Base-by-base conservation (phyloP, 2,113 vertebrate species). In the Misgurnus mizolepis region DNA sequence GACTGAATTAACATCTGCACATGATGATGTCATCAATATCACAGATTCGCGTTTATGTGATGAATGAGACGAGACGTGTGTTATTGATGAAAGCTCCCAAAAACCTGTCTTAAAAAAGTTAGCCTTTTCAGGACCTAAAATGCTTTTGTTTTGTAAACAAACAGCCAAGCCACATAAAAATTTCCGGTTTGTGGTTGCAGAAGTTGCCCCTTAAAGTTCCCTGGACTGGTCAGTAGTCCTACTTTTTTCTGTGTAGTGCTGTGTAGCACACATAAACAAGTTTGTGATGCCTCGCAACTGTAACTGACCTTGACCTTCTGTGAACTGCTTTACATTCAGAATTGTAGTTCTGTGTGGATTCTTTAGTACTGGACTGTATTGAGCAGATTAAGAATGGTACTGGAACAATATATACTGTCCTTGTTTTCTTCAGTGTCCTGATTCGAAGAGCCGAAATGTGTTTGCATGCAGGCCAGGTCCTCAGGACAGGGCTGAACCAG, bases 381-480 rank as follows among this genome's bases (percentile, higher is more conserved):
- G 71, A 62, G 47, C n/a, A 53, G 11, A 55, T 15, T n/a, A 9
- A 43, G 70, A 68, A 18, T 15, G 12, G 50, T 53, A 41, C 70
- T 75, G 9, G 60, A 67, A 70, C 45, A 15, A 47, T 65, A 34
- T 34, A 2, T 34, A 10, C 68, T 78, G 77, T 49, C 68, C 80
- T 81, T 55, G 27, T 68, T 85, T 55, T 71, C 67, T 68, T 66
- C 39, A 41, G 58, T 80, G 72, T 77, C 78, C 82, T 77, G 43
- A 79, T 84, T 84, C 78, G 55, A 67, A 76, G 80, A 10, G 9
- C 8, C 17, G 8, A 72, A 75, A 56, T 83, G 71, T 82, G 67
- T 49, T 56, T 27, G 66, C 61, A 79, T 58, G 45, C 64, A 80
- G 85, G 68, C 82, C 82, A 80, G 67, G 67, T 82, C 71, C 76